Evolutionary conservation across 1,140 invertebrate species (phyloP), one percentile per base, ranked within the genome.

Genomic region (Drosophila equinoxialis): DNA sequence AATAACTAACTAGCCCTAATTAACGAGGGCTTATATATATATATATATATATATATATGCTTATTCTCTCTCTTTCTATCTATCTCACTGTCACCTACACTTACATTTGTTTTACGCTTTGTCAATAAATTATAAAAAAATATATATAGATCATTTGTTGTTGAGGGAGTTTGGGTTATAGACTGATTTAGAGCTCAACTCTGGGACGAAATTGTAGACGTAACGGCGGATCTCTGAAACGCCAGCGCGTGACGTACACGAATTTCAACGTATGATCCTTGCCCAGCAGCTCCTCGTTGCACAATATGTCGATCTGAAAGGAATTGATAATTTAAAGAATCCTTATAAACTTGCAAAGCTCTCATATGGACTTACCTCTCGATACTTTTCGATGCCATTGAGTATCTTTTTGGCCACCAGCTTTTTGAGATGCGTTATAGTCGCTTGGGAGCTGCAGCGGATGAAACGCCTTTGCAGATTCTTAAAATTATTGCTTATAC

Each of bases 221-320:
- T 45, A 98, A 93, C 1, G 97, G 97, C 57, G 97, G 97, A 92
- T 97, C 97, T 81, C 97, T 95, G 93, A 98, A 98, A 93, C 98
- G 95, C 98, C 98, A 99, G 84, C 98, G 94, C 41, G 99, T 99
- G 13, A 99, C 97, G 90, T 97, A 98, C 37, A 99, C 98, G 94
- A 99, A 99, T 93, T 99, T 99, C 63, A 99, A 94, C 39, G 98
- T 99, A 92, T 99, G 99, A 93, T 99, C 98, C 93, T 99, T 99
- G 45, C 98, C 99, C 91, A 99, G 93, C 71, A 99, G 94, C 94
- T 99, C 98, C 92, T 99, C 97, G 94, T 99, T 99, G 93, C 98
- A 99, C 90, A 99, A 94, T 91, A 99, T 98, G 93, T 99, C 99
- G 93, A 99, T 97, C 96, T 98, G 93, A 35, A 61, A 20, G n/a